phyloP scores from a whole-genome alignment of 2,888 invertebrate genomes.

The Cremastobaeus sp. region DNA sequence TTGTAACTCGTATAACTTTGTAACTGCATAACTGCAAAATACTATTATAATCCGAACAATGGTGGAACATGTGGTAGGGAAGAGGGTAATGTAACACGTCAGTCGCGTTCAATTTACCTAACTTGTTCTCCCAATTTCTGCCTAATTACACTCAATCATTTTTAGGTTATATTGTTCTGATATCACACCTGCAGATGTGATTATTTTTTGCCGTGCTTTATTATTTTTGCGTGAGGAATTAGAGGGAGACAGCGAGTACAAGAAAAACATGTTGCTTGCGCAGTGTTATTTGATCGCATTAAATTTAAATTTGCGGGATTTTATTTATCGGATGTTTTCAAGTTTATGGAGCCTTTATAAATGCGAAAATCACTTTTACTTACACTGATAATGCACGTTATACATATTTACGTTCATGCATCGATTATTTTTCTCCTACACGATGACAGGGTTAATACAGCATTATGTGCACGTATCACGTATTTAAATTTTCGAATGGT shows the following conservation, averaged over 20 bases:
- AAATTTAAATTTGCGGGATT: no score
- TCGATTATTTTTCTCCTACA: conserved; percentile 34
- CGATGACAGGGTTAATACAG: conserved; percentile 39
- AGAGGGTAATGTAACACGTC: conserved; percentile 45
- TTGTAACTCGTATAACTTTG: conserved; percentile 56
- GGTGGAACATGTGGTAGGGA: conserved; percentile 38
- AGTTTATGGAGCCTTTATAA: no score
- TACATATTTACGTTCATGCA: conserved; percentile 41
- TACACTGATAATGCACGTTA: conserved; percentile 8
- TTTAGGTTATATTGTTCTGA: conserved; percentile 16
- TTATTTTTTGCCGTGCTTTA: no score
- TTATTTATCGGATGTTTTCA: no score
- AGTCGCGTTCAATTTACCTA: conserved; percentile 52
- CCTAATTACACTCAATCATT: conserved; percentile 48
- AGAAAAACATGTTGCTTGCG: no score
- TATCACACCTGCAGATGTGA: no score
- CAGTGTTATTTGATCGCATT: no score
- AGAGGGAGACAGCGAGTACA: no score
- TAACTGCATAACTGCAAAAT: conserved; percentile 58
- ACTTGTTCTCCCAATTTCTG: conserved; percentile 50
- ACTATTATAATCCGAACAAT: conserved; percentile 57
- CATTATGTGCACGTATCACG: conserved; percentile 44
- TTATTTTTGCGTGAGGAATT: no score
- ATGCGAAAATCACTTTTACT: conserved; percentile 8
- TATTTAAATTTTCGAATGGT: conserved; percentile 52